A percentile compares a stretch with the other conserved stretches of the same genome.
These are phyloP conservation scores for Drosophila bunnanda DNA, from an alignment of 2,888 invertebrate species.

Conservation along the genomic window DNA sequence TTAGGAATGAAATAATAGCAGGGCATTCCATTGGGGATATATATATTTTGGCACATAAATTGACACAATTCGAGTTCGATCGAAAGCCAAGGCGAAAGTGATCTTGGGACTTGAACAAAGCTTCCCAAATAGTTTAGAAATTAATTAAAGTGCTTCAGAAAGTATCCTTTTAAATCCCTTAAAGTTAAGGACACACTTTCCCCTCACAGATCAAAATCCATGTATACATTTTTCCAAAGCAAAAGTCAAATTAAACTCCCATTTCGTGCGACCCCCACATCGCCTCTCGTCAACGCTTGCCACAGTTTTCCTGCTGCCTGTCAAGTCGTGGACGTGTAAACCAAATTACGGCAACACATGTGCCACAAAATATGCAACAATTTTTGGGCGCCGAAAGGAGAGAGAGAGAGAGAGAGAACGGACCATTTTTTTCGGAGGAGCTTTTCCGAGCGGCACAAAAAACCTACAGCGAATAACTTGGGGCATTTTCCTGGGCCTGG, in stretches of 20 bases:
- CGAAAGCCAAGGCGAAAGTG: conserved; percentile 24
- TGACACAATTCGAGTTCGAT: conserved; percentile 20
- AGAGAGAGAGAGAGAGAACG: conserved; percentile 9
- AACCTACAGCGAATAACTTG: conserved; percentile 66
- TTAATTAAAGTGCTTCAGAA: background rate
- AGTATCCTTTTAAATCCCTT: background rate
- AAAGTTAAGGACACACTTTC: background rate
- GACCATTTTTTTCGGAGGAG: conserved; percentile 32
- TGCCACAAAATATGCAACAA: conserved; percentile 74
- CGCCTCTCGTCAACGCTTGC: conserved; percentile 37
- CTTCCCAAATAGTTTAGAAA: background rate
- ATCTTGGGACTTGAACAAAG: background rate
- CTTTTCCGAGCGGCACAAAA: background rate
- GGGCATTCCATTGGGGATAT: conserved; percentile 3
- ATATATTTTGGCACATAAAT: conserved; percentile 28
- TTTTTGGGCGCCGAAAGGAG: conserved; percentile 47
- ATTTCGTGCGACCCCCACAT: conserved; percentile 6
- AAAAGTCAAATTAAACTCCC: conserved; percentile 22
- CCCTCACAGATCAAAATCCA: background rate
- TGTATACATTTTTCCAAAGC: conserved; percentile 1
- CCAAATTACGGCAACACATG: conserved; percentile 74
- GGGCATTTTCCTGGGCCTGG: conserved; percentile 54
- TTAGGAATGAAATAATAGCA: conserved; percentile 43
- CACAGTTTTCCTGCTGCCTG: conserved; percentile 36
- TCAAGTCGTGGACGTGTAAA: conserved; percentile 54